Evolutionary conservation across 53 echinoderm and acorn worm genomes (phyloP).

Genomic region (Paracentrotus lividus): DNA sequence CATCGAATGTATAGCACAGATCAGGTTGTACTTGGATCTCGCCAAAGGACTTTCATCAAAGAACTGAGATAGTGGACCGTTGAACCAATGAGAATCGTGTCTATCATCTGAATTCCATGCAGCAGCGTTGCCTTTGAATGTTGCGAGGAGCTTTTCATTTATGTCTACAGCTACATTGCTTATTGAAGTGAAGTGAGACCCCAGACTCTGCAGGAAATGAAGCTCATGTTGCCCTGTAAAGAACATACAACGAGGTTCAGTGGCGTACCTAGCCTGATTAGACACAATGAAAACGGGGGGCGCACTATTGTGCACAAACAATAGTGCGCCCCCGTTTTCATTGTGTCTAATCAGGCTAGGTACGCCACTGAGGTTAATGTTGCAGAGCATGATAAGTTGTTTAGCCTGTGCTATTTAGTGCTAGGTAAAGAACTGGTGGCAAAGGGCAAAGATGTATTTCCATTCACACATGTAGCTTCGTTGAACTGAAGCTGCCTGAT

Average conservation of each 20-base stretch:
- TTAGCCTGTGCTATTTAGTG: too few species aligned
- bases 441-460: too few species aligned
- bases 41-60: not conserved
- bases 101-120: not conserved
- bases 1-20: conserved; percentile 45
- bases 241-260: not conserved
- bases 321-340: too few species aligned
- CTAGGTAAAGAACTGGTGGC: too few species aligned
- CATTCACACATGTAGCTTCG: too few species aligned
- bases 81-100: not conserved
- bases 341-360: too few species aligned
- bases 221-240: not conserved
- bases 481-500: too few species aligned
- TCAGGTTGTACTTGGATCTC: conserved; percentile 23
- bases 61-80: conserved; percentile 12
- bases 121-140: not conserved
- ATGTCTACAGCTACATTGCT: conserved; percentile 5
- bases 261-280: too few species aligned
- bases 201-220: not conserved
- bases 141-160: not conserved
- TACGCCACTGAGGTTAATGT: too few species aligned
- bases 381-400: too few species aligned
- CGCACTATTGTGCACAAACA: too few species aligned
- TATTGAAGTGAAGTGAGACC: not conserved
- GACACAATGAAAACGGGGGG: too few species aligned